Base-by-base conservation (phyloP, 1,140 invertebrate genomes). In the Manduca sexta region DNA sequence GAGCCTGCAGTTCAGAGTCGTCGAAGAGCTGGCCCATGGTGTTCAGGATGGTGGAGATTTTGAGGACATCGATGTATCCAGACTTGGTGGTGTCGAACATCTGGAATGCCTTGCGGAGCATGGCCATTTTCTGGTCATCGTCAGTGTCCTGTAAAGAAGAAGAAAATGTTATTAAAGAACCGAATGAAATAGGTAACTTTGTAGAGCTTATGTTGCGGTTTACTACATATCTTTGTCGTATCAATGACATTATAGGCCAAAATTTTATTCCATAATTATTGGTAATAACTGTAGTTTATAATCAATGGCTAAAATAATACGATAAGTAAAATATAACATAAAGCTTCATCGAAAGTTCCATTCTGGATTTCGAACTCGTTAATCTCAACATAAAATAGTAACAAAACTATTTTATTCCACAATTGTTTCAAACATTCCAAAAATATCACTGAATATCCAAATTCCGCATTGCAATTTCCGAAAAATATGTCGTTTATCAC, bases 51-150 rank as follows among this genome's bases (percentile, higher is more conserved):
- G 94, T 96, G 44, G 93, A 93, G 72, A 97, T 95, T 74, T 96
- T 96, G 34, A 93, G 84, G 0, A 94, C 94, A 56, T 97, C 95
- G 49, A 97, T 97, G 82, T 93, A 95, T 8, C 95, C 96, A 37
- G 92, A 91, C 83, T 96, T 96, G 48, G 93, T 92, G 53, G 94
- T 95, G 83, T 97, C 96, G 68, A 97, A 97, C 95, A 97, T 97
- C 82, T 95, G 93, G 88, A 97, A 97, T 56, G 95, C 95, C 78
- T 96, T 96, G 66, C 94, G 92, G 89, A 96, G 94, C 81, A 96
- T 93, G 69, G 92, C 92, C 88, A 92, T 91, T 86, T 94, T 94
- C 81, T 95, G 92, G 59, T 94, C 92, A 78, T 94, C 92, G 77
- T 92, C 91, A 50, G 80, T 65, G 53, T 92, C 91, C 91, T 92